These are phyloP conservation scores for Aphidoletes aphidimyza DNA, from an alignment of 2,888 invertebrate species.

Conservation along the genomic window DNA sequence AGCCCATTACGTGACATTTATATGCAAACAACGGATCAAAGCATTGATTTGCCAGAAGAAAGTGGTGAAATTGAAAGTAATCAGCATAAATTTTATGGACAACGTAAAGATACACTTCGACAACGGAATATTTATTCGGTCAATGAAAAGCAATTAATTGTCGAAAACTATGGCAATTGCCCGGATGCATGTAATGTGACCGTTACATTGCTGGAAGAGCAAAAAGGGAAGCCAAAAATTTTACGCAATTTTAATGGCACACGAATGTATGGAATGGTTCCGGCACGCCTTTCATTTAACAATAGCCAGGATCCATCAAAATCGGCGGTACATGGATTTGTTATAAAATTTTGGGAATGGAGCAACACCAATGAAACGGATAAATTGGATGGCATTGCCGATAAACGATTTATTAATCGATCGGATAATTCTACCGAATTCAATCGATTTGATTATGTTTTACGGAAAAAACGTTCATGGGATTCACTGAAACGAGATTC, in stretches of 20 bases:
- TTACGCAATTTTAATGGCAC: conserved; percentile 73
- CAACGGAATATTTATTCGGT: conserved; percentile 71
- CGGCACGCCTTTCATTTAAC: conserved; percentile 75
- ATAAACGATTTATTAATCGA: conserved; percentile 55
- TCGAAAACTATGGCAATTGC: conserved; percentile 78
- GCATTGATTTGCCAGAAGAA: conserved; percentile 56
- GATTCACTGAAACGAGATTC: not conserved
- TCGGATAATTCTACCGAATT: conserved; percentile 58
- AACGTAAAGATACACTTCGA: conserved; percentile 70
- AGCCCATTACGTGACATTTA: conserved; percentile 67
- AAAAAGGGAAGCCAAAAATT: conserved; percentile 69
- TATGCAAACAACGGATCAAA: conserved; percentile 65
- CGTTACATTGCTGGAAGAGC: conserved; percentile 70
- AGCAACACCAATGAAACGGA: conserved; percentile 66
- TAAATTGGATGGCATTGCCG: conserved; percentile 57
- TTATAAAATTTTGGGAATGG: conserved; percentile 87
- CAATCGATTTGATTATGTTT: conserved; percentile 56
- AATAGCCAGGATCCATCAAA: conserved; percentile 65
- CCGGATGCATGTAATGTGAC: conserved; percentile 75
- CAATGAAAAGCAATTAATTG: conserved; percentile 73
- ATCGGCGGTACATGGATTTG: conserved; percentile 76
- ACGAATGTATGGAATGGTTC: conserved; percentile 78
- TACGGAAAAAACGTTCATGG: conserved; percentile 57
- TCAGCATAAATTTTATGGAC: conserved; percentile 69
- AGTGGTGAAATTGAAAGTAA: not conserved